Evolutionary conservation across 2,797 vertebrate species (phyloP).

Genomic region (Darevskia nairensis): DNA sequence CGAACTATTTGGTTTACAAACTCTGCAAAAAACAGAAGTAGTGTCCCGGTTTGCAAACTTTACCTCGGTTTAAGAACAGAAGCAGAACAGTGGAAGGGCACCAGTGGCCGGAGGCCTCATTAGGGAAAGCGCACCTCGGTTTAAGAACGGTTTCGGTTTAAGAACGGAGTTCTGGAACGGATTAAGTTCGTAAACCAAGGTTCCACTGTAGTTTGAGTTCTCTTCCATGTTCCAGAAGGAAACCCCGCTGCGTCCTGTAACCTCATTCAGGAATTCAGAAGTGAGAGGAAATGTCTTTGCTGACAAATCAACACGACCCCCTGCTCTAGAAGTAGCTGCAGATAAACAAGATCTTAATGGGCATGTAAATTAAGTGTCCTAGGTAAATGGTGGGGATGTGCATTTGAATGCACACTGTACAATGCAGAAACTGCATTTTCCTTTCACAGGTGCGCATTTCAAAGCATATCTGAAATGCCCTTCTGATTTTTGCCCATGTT

Average conservation of each 20-base stretch:
- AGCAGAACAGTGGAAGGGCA: no score
- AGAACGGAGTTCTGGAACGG: no score
- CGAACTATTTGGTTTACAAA: no score
- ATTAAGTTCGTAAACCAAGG: no score
- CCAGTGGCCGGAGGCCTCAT: no score
- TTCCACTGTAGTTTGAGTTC: neutral
- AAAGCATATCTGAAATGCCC: neutral
- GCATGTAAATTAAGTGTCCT: neutral
- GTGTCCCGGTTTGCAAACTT: no score
- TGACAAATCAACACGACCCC: neutral
- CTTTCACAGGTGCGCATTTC: neutral
- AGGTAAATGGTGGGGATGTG: neutral
- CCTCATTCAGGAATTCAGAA: neutral
- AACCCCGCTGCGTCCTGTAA: neutral
- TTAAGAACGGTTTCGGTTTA: no score
- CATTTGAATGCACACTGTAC: neutral
- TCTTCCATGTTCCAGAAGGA: neutral
- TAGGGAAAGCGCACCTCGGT: no score
- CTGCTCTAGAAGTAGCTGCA: neutral
- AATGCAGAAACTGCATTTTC: neutral
- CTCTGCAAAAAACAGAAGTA: no score
- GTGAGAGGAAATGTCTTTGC: neutral
- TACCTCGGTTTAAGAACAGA: no score
- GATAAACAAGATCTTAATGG: neutral
- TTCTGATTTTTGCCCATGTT: neutral